phyloP scores from a whole-genome alignment of 2,113 vertebrate genomes.

The Cinclus mexicanus region DNA sequence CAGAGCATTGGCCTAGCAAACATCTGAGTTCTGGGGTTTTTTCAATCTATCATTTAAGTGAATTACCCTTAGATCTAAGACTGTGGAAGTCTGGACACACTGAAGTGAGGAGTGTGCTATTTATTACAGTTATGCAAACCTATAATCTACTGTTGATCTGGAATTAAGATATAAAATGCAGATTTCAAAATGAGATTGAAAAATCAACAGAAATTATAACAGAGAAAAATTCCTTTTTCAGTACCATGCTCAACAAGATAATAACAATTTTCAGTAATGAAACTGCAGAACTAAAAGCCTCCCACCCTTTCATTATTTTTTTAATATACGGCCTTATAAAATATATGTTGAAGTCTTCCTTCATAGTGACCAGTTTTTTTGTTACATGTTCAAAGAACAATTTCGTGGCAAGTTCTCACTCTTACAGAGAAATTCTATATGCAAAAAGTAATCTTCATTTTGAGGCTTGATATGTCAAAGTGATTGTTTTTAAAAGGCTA shows the following conservation, averaged over 20 bases:
- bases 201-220: neutral
- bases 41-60: neutral
- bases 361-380: neutral
- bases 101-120: rapidly evolving
- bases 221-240: neutral
- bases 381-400: neutral
- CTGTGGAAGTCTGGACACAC: neutral
- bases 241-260: neutral
- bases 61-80: neutral
- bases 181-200: neutral
- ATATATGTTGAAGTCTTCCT: neutral
- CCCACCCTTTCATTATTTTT: neutral
- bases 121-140: neutral
- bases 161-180: neutral
- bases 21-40: neutral
- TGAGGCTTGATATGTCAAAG: neutral
- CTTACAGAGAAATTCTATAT: neutral
- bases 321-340: neutral
- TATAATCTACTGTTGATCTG: neutral
- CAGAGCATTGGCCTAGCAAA: neutral
- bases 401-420: neutral
- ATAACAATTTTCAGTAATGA: neutral
- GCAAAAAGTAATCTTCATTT: neutral
- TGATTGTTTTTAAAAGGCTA: neutral
- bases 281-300: neutral